A percentile compares a stretch with the other conserved stretches of the same genome.
Evolutionary conservation across 2,888 invertebrate species (phyloP).

Genomic region (Tanypteryx hageni): DNA sequence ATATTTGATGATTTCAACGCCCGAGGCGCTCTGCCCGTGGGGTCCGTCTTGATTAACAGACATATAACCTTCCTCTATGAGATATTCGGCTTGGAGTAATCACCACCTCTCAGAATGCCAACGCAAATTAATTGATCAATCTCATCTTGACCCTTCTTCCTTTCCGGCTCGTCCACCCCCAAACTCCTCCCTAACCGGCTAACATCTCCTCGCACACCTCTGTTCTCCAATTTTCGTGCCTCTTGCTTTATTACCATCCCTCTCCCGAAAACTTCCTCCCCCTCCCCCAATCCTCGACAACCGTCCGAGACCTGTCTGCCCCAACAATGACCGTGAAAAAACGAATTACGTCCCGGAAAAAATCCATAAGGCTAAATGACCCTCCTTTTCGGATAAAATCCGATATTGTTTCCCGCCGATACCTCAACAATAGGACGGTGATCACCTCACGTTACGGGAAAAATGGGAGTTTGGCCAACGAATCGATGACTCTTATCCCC

Average conservation of each 20-base stretch:
- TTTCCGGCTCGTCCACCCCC: not conserved
- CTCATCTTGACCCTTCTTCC: constrained; percentile 31
- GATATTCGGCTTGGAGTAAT: constrained; percentile 50
- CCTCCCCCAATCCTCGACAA: not conserved
- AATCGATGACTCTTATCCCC: constrained; percentile 21
- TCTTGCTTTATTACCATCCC: not conserved
- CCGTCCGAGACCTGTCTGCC: not conserved
- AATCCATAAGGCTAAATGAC: not conserved
- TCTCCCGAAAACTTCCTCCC: not conserved
- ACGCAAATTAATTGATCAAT: constrained; percentile 64
- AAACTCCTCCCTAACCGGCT: not conserved
- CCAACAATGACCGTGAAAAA: constrained; percentile 41
- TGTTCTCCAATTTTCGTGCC: too few relatives aligned
- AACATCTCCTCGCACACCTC: not conserved
- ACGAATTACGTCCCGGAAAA: constrained; percentile 22
- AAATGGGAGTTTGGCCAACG: not conserved
- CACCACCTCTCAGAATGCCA: constrained; percentile 61
- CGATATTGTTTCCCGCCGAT: constrained; percentile 56
- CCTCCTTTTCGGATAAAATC: not conserved
- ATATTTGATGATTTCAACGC: constrained; percentile 51
- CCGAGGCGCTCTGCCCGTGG: constrained; percentile 33
- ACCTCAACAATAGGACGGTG: constrained; percentile 31
- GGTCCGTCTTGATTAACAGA: constrained; percentile 49
- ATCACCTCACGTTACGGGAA: constrained; percentile 35
- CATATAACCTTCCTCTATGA: not conserved